Percentiles rank a stretch among this genome's conserved stretches.
Evolutionary conservation across 1,140 invertebrate species (phyloP).

Genomic region (Euschistus heros): DNA sequence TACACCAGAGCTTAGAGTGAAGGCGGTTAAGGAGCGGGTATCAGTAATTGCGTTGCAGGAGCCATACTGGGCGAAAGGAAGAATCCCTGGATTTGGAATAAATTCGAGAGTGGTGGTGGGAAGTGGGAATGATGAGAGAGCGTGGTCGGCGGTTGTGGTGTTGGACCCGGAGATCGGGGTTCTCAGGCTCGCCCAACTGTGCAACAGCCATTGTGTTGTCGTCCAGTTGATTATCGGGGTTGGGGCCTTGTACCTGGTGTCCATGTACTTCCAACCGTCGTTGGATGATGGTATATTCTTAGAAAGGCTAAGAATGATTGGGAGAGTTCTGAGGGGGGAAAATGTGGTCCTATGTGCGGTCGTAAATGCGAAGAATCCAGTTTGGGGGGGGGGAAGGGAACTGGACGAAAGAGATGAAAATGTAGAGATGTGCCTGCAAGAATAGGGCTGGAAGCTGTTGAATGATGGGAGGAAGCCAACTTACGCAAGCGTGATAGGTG

Average conservation of each 20-base stretch:
- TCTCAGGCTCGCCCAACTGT: background rate
- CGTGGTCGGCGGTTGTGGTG: background rate
- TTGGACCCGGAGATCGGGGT: background rate
- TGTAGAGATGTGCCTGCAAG: too few relatives aligned
- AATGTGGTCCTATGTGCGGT: background rate
- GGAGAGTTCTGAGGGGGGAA: background rate
- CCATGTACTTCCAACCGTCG: background rate
- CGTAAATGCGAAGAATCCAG: background rate
- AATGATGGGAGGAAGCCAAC: background rate
- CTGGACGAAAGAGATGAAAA: background rate
- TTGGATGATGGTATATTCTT: too few relatives aligned
- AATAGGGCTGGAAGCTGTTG: background rate
- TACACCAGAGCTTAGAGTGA: too few relatives aligned
- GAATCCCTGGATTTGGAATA: background rate
- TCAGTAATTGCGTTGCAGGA: background rate
- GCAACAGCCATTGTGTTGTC: background rate
- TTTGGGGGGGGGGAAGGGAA: background rate
- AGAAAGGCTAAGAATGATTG: background rate
- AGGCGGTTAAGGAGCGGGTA: background rate
- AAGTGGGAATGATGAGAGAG: background rate
- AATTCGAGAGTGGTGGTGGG: background rate
- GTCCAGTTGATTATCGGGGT: background rate
- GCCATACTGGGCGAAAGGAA: background rate
- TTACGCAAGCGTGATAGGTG: background rate
- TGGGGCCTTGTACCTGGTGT: background rate